These are phyloP conservation scores for Xenopus petersii DNA, from an alignment of 2,797 vertebrate species.

Conservation along the genomic window DNA sequence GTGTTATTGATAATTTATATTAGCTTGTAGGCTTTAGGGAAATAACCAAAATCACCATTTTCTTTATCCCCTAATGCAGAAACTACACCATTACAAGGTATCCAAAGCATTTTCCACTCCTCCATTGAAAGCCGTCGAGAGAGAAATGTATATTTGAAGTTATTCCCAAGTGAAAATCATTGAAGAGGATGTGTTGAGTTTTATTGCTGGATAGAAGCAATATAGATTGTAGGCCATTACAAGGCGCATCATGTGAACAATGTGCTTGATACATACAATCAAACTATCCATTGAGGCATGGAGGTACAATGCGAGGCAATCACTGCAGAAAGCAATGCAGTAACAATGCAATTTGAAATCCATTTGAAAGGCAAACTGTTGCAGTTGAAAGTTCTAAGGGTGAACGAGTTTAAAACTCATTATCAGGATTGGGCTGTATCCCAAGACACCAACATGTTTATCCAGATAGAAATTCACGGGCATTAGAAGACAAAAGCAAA, in stretches of 20 bases:
- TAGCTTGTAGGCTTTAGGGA: no score
- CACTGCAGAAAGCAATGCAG: conserved; percentile 55
- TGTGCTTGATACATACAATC: conserved; percentile 60
- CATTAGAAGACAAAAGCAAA: conserved; percentile 56
- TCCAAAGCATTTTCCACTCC: no score
- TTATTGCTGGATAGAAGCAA: conserved; percentile 50
- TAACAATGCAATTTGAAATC: conserved; percentile 64
- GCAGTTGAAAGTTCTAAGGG: conserved; percentile 59
- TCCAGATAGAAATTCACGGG: conserved; percentile 55
- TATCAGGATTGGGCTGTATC: conserved; percentile 57
- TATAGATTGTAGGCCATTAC: conserved; percentile 57
- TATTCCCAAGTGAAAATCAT: conserved; percentile 24
- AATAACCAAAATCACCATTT: no score
- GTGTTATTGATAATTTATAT: no score
- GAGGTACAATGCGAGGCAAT: conserved; percentile 60
- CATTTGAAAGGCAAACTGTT: conserved; percentile 63
- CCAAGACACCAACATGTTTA: conserved; percentile 60
- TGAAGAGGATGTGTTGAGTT: conserved; percentile 34
- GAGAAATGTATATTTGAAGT: background rate
- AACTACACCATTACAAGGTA: no score
- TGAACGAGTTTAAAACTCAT: conserved; percentile 63
- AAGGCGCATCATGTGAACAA: conserved; percentile 54
- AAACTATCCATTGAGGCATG: conserved; percentile 63
- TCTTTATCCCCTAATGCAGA: no score
- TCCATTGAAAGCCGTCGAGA: conserved; percentile 5